Base-by-base conservation (phyloP, 2,888 invertebrate species). In the Dermolepida albohirtum region DNA sequence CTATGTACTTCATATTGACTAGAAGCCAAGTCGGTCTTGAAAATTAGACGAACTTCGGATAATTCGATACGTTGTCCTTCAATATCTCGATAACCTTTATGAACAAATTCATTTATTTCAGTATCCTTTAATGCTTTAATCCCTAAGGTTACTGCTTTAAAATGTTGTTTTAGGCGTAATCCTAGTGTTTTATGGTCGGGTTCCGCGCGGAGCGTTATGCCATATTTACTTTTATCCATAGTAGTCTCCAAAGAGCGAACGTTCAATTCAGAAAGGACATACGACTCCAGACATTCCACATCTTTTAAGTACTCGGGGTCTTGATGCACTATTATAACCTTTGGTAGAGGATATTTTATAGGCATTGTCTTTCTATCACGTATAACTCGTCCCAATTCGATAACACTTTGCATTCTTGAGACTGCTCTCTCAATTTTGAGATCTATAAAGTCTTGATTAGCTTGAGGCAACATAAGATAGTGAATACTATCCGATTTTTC, bases 171-270 rank as follows among this genome's bases (percentile, higher is more conserved):
- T 44, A 98, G 85, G 69, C 96, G 89, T 10, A 91, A 89, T 0
- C 98, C 99, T 10, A 98, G 87, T 29, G 90, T 86, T 84, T 95
- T 97, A 82, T 96, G 95, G 84, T 99, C 97, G 0, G 98, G 97
- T 80, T 98, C 97, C 0, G 97, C 98, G 77, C 92, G 88, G 59
- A 99, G 82, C 4, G 90, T 89, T 27, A 99, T 94, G 1, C 96
- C 97, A 84, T 96, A 99, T 76, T 92, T 94, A 73, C 92, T 88
- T 83, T 97, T 98, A 77, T 99, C 95, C 44, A 90, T 91, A 1
- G 96, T 94, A 0, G 95, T 86, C 0, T 92, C 92, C 64, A 99
- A 84, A 74, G 89, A 89, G 69, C 92, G 90, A 0, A 99, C 92
- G 82, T 99, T 99, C 78, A 98, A 86, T 84, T 99, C 99, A 81